A percentile compares a stretch with the other conserved stretches of the same genome.
These are phyloP conservation scores for Abramis brama DNA, from an alignment of 2,113 vertebrate genomes.

Conservation along the genomic window DNA sequence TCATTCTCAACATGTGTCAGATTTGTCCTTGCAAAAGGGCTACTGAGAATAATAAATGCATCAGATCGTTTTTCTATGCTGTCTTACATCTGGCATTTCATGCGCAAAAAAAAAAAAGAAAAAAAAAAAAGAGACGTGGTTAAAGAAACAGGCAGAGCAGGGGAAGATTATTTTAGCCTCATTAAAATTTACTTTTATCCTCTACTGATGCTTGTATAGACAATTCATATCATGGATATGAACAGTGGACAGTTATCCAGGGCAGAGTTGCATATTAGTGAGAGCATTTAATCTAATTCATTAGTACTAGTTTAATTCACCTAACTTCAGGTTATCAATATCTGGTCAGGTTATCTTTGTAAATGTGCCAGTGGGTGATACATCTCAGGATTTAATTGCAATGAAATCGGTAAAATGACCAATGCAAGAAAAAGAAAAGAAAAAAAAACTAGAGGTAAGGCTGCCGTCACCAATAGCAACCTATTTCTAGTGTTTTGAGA, in stretches of 20 bases:
- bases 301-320: too few species aligned
- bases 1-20: conserved; percentile 16
- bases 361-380: neutral
- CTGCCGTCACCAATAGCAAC: conserved; percentile 49
- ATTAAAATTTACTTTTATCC: neutral
- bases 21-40: neutral
- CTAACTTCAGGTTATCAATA: neutral
- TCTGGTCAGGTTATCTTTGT: too few species aligned
- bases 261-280: neutral
- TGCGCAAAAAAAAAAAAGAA: neutral
- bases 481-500: conserved; percentile 22
- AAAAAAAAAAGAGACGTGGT: neutral
- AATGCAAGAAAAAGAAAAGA: neutral
- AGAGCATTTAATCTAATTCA: neutral
- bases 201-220: neutral
- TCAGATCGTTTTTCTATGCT: neutral
- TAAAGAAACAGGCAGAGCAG: neutral
- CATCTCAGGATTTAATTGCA: neutral
- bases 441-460: neutral
- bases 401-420: neutral
- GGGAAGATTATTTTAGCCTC: neutral
- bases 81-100: neutral
- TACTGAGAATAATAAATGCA: neutral
- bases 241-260: neutral
- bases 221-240: neutral